Evolutionary conservation across 2,113 vertebrate genomes (phyloP).

Genomic region (Anarrhichthys ocellatus): DNA sequence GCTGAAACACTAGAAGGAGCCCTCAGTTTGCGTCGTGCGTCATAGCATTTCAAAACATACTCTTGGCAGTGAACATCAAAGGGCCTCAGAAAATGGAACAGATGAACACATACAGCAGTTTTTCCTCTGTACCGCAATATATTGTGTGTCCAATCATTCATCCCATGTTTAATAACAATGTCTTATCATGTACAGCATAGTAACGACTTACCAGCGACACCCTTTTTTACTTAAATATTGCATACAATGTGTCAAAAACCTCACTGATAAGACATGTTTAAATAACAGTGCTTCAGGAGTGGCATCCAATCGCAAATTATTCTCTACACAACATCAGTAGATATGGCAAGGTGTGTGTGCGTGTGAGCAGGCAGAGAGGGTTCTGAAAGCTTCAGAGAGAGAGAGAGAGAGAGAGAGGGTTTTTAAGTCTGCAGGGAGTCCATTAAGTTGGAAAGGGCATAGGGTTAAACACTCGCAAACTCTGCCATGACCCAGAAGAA

Average conservation of each 20-base stretch:
- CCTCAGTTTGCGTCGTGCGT: constrained; percentile 14
- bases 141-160: not conserved
- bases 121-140: not conserved
- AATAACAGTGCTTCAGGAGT: constrained; percentile 17
- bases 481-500: constrained; percentile 13
- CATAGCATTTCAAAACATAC: constrained; percentile 5
- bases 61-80: constrained; percentile 18
- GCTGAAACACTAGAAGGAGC: not conserved
- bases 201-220: not conserved
- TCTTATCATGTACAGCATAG: constrained; percentile 10
- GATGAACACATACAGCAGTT: not conserved
- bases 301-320: constrained; percentile 23
- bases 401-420: not conserved
- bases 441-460: constrained; percentile 45
- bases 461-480: constrained; percentile 47
- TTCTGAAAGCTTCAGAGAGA: constrained; percentile 19
- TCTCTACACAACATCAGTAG: constrained; percentile 30
- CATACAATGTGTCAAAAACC: constrained; percentile 3
- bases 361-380: constrained; percentile 9
- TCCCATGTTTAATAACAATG: constrained; percentile 6
- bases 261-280: constrained; percentile 39
- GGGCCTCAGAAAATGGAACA: not conserved
- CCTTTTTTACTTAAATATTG: not conserved
- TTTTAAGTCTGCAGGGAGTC: constrained; percentile 37
- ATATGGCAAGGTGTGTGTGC: constrained; percentile 8